These are phyloP conservation scores for Dicrurus megarhynchus DNA, from an alignment of 2,113 vertebrate species.

Conservation along the genomic window DNA sequence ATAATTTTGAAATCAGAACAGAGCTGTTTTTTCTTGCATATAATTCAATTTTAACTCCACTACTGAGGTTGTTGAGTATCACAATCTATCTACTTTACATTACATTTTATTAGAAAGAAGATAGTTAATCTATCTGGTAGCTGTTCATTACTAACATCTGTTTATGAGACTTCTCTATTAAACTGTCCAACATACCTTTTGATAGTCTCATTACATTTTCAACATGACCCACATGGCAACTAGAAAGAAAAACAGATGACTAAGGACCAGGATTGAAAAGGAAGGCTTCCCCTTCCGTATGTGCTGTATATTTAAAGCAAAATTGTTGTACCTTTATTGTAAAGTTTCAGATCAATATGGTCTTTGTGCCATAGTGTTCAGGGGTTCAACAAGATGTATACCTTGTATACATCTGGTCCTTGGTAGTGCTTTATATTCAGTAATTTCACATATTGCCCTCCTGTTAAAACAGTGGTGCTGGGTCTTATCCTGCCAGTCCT, in stretches of 20 bases:
- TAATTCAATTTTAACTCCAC: conserved; percentile 65
- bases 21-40: conserved; percentile 47
- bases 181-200: conserved; percentile 41
- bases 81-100: conserved; percentile 47
- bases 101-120: conserved; percentile 27
- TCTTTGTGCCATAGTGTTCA: not conserved
- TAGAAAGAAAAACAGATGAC: not conserved
- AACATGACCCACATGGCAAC: not conserved
- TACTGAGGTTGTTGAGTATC: conserved; percentile 15
- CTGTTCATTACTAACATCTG: conserved; percentile 39
- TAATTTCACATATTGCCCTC: accelerated
- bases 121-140: not conserved
- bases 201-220: not conserved
- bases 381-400: not conserved
- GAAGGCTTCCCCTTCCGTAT: not conserved
- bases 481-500: not conserved
- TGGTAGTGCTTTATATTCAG: not conserved
- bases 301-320: not conserved
- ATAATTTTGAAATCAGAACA: conserved; percentile 72
- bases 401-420: not conserved
- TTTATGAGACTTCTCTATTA: conserved; percentile 13
- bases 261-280: not conserved
- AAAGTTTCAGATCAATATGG: not conserved
- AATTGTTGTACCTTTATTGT: not conserved
- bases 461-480: not conserved